Conservation (phyloP, 2,797 vertebrate genomes). For the Erpetoichthys calabaricus region DNA sequence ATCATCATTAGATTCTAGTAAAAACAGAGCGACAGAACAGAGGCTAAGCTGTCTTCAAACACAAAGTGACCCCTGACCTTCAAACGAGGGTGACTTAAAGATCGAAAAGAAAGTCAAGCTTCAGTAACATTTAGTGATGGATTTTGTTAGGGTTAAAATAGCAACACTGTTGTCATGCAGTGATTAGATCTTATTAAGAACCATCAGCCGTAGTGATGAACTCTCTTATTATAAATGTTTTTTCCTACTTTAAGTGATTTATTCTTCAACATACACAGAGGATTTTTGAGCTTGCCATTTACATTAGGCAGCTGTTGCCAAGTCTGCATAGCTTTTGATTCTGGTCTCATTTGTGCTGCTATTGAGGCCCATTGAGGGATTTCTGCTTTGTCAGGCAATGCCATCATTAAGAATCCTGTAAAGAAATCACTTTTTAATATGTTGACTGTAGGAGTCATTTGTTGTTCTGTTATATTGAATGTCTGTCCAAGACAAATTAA, state of each 20-base stretch:
- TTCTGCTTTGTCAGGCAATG: too few relatives aligned
- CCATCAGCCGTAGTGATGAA: conserved; percentile 22
- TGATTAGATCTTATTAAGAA: conserved; percentile 38
- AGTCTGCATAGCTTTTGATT: conserved; percentile 1
- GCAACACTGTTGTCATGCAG: conserved; percentile 46
- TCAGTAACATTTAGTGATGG: conserved; percentile 70
- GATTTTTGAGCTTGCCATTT: conserved; percentile 11
- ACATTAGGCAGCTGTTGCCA: background rate
- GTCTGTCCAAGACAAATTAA: too few relatives aligned
- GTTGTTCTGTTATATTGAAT: too few relatives aligned
- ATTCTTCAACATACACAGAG: conserved; percentile 10
- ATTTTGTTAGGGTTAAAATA: conserved; percentile 67
- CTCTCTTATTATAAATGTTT: conserved; percentile 13
- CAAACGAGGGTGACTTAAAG: conserved; percentile 44
- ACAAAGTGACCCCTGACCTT: conserved; percentile 45
- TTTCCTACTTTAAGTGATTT: conserved; percentile 21
- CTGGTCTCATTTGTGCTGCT: too few relatives aligned
- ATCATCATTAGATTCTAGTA: conserved; percentile 50
- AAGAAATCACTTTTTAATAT: too few relatives aligned
- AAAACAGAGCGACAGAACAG: conserved; percentile 50
- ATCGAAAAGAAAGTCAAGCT: conserved; percentile 57
- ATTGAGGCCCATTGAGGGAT: too few relatives aligned
- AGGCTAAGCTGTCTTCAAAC: conserved; percentile 48
- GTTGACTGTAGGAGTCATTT: too few relatives aligned
- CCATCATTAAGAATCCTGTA: too few relatives aligned